phyloP scores from a whole-genome alignment of 2,888 invertebrate genomes.

The Tetheella fluctuosa region DNA sequence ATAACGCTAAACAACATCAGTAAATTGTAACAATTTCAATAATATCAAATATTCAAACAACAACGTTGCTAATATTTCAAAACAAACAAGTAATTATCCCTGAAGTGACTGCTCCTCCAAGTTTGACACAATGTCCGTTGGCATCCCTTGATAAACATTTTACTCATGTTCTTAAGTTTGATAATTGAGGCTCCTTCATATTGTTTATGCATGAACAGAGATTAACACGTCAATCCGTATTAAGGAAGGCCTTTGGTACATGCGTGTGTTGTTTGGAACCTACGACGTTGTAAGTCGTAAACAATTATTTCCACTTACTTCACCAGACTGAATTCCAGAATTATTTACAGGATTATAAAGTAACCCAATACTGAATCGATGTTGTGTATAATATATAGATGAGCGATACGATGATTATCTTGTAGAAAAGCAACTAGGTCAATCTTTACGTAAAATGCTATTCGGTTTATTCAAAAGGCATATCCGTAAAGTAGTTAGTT shows the following conservation, averaged over 20 bases:
- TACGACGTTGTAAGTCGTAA: not conserved
- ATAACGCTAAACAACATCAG: too few relatives aligned
- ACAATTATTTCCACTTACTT: not conserved
- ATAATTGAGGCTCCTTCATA: slow-evolving; percentile 48
- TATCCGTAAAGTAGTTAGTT: not conserved
- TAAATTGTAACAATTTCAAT: too few relatives aligned
- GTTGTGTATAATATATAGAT: too few relatives aligned
- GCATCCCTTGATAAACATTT: slow-evolving; percentile 36
- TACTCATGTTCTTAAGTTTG: slow-evolving; percentile 46
- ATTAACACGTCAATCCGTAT: slow-evolving; percentile 59
- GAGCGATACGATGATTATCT: too few relatives aligned
- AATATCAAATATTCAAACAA: not conserved
- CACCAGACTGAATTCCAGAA: not conserved
- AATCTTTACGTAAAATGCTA: too few relatives aligned
- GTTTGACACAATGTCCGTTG: slow-evolving; percentile 6
- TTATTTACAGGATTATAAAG: too few relatives aligned
- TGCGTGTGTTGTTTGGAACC: not conserved
- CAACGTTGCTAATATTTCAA: not conserved
- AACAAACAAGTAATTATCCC: not conserved
- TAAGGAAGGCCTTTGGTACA: slow-evolving; percentile 35
- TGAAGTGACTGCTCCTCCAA: not conserved
- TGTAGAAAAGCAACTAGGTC: too few relatives aligned
- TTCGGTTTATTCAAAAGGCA: not conserved
- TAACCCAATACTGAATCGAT: not conserved
- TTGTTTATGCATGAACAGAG: slow-evolving; percentile 62